A percentile compares a stretch with the other conserved stretches of the same genome.
Evolutionary conservation across 2,113 vertebrate species (phyloP).

Genomic region (Gnathochromis pfefferi): DNA sequence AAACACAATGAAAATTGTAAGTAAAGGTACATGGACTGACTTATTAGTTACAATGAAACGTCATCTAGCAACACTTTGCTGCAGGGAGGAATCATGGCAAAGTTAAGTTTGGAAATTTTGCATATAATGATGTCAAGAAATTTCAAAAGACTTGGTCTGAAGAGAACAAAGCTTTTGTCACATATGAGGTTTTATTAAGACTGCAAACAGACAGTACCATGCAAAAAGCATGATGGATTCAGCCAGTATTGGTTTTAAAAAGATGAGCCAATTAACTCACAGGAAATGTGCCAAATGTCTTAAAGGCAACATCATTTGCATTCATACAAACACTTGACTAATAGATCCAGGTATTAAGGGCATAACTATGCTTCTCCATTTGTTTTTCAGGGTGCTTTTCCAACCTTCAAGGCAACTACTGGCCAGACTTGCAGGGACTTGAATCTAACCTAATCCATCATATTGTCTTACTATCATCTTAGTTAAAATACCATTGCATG

Average conservation of each 20-base stretch:
- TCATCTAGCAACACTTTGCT: neutral
- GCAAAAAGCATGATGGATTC: neutral
- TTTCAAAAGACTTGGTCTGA: neutral
- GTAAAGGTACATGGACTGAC: neutral
- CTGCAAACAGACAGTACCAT: neutral
- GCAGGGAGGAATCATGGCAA: neutral
- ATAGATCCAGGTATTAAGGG: neutral
- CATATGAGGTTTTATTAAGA: neutral
- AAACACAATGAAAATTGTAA: neutral
- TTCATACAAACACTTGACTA: neutral
- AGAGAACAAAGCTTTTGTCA: neutral
- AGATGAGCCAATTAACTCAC: neutral
- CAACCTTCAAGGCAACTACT: neutral
- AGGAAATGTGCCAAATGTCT: neutral
- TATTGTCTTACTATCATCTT: neutral
- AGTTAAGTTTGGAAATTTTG: neutral
- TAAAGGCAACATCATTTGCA: neutral
- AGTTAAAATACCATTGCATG: neutral
- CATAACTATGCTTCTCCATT: neutral
- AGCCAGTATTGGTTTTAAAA: neutral
- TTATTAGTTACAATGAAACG: neutral
- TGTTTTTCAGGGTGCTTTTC: neutral
- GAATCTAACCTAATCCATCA: conserved; percentile 12
- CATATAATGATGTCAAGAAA: neutral
- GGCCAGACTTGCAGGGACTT: neutral